Evolutionary conservation across 2,113 vertebrate species (phyloP).

Genomic region (Axis porcinus): DNA sequence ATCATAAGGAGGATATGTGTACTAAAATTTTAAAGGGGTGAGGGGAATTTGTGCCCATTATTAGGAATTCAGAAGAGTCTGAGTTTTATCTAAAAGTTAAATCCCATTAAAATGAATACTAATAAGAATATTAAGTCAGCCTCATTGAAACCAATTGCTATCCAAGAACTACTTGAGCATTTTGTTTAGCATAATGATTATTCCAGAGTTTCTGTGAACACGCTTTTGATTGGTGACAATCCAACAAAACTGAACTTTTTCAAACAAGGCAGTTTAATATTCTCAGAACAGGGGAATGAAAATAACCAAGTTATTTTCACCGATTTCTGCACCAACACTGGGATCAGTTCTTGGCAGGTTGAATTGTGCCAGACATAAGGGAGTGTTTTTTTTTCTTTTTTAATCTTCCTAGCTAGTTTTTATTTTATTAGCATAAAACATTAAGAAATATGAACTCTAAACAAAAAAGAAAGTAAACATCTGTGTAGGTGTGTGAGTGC

Average conservation of each 20-base stretch:
- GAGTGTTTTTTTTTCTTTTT: not conserved
- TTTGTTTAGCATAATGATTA: slow-evolving; percentile 29
- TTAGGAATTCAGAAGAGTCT: not conserved
- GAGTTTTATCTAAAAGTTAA: not conserved
- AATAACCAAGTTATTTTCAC: not conserved
- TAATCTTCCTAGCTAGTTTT: not conserved
- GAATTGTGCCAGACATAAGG: not conserved
- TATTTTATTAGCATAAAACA: not conserved
- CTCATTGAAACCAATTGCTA: not conserved
- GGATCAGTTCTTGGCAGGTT: not conserved
- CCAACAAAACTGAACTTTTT: not conserved
- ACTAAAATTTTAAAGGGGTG: not conserved
- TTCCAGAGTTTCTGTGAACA: not conserved
- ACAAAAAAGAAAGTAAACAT: not conserved
- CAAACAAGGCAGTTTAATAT: not conserved
- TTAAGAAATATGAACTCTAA: not conserved
- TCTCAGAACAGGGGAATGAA: not conserved
- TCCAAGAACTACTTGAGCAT: not conserved
- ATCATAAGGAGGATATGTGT: not conserved
- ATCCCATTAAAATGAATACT: not conserved
- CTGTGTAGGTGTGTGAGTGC: not conserved
- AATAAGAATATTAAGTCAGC: not conserved
- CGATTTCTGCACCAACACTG: not conserved
- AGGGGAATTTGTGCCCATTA: not conserved
- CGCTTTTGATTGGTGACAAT: not conserved